Evolutionary conservation across 2,888 invertebrate genomes (phyloP).

Genomic region (Napeogenes sylphis): DNA sequence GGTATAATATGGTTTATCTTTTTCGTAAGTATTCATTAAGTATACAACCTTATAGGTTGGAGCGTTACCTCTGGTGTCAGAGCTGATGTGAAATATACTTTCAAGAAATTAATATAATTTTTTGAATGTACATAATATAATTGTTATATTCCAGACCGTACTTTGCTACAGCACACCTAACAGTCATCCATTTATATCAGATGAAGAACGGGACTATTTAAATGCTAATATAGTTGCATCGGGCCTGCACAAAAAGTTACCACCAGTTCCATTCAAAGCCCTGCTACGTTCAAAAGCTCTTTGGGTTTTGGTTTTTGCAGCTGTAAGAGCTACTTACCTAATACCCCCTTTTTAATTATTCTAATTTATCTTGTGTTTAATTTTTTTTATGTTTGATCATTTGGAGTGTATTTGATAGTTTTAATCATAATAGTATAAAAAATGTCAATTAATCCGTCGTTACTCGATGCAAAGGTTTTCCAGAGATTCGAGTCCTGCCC

Average conservation of each 20-base stretch:
- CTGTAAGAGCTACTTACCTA: conserved; percentile 60
- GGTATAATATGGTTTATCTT: conserved; percentile 75
- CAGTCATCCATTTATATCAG: conserved; percentile 73
- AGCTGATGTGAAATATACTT: too few species aligned
- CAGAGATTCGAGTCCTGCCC: too few species aligned
- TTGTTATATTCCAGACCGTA: conserved; percentile 44
- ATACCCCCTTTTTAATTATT: too few species aligned
- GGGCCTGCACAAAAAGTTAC: conserved; percentile 73
- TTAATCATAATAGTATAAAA: too few species aligned
- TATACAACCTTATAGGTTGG: too few species aligned
- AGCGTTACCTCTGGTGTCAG: background rate
- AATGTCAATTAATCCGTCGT: too few species aligned
- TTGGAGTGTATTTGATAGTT: too few species aligned
- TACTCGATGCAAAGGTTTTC: too few species aligned
- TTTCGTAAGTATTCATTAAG: conserved; percentile 55
- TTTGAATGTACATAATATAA: too few species aligned
- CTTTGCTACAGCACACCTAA: conserved; percentile 73
- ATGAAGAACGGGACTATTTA: conserved; percentile 67
- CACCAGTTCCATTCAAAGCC: conserved; percentile 82
- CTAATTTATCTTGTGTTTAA: too few species aligned
- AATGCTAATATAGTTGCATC: conserved; percentile 74
- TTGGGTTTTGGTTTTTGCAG: conserved; percentile 84
- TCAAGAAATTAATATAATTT: too few species aligned
- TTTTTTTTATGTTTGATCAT: too few species aligned
- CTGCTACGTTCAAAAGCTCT: conserved; percentile 81